Evolutionary conservation across 1,140 invertebrate genomes (phyloP), one percentile per base, ranked within the genome.

Genomic region (Gyrodactylus bullatarudis): DNA sequence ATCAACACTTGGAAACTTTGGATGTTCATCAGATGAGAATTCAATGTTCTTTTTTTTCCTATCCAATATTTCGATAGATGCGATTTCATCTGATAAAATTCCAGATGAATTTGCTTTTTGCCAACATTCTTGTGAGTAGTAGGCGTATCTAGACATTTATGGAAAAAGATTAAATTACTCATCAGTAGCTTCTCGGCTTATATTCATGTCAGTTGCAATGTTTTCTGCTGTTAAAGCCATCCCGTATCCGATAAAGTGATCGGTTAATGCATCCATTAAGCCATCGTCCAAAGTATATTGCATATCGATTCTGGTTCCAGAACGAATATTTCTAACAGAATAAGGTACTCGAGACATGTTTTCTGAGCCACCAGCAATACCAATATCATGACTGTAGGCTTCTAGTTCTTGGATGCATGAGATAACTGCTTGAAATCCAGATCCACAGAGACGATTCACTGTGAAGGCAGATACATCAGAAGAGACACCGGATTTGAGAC

Each of bases 181-280:
- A 78, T 98, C 92, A 74, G 87, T 87, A 76, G 94, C 88, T 76
- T 89, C 85, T 72, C 89, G 83, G 0, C 86, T 87, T 26, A 98
- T 84, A 26, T 87, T 86, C 78, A 88, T 95, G 78, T 96, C 87
- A 23, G 85, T 88, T 0, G 89, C 93, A 26, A 99, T 83, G 80
- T 97, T 98, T 82, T 98, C 94, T 16, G 94, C 94, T 0, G 94
- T 98, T 75, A 93, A 80, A 2, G 88, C 94, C 94, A 98, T 98
- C 0, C 91, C 88, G 22, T 90, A 83, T 77, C 89, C 88, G 78
- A 89, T 90, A 78, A 92, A 87, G 0, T 85, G 84, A 79, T 98
- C 94, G 0, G 87, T 87, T 0, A 98, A 83, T 0, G 89, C 88
- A n/a, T 86, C 81, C 93, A 92, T 97, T 8, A 98, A 80, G 0